These are phyloP conservation scores for Cyrtodaria siliqua DNA, from an alignment of 2,888 invertebrate genomes.

Conservation along the genomic window DNA sequence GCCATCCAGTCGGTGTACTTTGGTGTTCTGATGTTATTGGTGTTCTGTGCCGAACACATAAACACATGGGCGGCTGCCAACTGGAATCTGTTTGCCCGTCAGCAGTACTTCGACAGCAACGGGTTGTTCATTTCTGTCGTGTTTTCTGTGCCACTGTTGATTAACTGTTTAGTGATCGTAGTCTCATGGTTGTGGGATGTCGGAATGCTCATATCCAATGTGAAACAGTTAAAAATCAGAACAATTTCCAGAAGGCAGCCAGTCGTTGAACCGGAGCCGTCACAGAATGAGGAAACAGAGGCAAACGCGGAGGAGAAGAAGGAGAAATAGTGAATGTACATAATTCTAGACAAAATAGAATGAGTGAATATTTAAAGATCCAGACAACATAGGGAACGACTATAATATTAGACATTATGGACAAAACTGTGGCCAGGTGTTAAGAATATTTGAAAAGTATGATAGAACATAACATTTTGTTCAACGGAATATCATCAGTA, in stretches of 20 bases:
- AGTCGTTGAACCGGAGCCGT: not conserved
- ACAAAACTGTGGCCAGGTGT: too few relatives aligned
- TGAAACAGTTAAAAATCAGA: slow-evolving; percentile 89
- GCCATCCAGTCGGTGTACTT: slow-evolving; percentile 68
- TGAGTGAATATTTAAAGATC: too few relatives aligned
- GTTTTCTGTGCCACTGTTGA: slow-evolving; percentile 96
- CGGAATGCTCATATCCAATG: slow-evolving; percentile 94
- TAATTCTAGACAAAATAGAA: too few relatives aligned
- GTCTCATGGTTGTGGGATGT: slow-evolving; percentile 97
- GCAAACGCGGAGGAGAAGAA: slow-evolving; percentile 14
- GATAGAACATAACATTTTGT: too few relatives aligned
- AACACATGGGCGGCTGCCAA: slow-evolving; percentile 95
- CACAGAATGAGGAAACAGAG: not conserved
- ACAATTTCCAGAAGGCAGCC: slow-evolving; percentile 1
- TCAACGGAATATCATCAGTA: too few relatives aligned
- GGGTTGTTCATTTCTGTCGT: slow-evolving; percentile 97
- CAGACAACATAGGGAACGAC: too few relatives aligned
- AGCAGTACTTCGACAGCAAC: slow-evolving; percentile 97
- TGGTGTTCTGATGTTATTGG: slow-evolving; percentile 89
- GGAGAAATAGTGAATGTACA: slow-evolving; percentile 9
- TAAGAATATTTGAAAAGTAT: too few relatives aligned
- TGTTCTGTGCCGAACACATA: slow-evolving; percentile 96
- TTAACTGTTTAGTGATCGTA: slow-evolving; percentile 97
- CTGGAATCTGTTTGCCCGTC: slow-evolving; percentile 94
- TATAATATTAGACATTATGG: too few relatives aligned